These are phyloP conservation scores for Pantherophis guttatus DNA, from an alignment of 2,113 vertebrate genomes.

Conservation along the genomic window DNA sequence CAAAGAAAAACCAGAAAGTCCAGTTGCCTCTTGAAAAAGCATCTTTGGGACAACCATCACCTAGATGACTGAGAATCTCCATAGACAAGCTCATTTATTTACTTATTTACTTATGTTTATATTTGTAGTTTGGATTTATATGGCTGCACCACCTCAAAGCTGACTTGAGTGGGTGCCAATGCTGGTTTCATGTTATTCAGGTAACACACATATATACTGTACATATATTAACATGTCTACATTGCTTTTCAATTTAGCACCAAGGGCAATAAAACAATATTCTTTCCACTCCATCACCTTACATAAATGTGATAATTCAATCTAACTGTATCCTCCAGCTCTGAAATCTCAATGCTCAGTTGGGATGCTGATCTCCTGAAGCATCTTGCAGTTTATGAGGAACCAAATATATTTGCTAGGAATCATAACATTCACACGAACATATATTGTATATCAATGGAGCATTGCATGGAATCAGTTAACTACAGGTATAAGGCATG, in stretches of 20 bases:
- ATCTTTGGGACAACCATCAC: too few species aligned
- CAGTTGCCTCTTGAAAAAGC: too few species aligned
- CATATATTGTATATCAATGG: neutral
- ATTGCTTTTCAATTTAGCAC: neutral
- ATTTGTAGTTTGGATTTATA: neutral
- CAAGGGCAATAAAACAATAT: neutral
- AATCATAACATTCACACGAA: neutral
- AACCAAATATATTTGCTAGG: neutral
- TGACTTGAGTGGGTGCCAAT: neutral
- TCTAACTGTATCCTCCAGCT: neutral
- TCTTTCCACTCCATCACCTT: neutral
- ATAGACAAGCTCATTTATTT: neutral
- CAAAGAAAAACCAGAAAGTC: too few species aligned
- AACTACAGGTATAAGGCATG: neutral
- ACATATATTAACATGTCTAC: neutral
- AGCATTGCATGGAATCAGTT: neutral
- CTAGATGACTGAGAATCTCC: too few species aligned
- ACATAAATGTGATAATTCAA: neutral
- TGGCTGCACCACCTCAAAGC: neutral
- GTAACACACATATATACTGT: neutral
- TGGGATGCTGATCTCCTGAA: neutral
- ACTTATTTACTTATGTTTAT: neutral
- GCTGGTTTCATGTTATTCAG: neutral
- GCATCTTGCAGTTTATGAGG: neutral
- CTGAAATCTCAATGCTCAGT: neutral